phyloP scores from a whole-genome alignment of 2,888 invertebrate genomes.

The Microdon myrmicae region DNA sequence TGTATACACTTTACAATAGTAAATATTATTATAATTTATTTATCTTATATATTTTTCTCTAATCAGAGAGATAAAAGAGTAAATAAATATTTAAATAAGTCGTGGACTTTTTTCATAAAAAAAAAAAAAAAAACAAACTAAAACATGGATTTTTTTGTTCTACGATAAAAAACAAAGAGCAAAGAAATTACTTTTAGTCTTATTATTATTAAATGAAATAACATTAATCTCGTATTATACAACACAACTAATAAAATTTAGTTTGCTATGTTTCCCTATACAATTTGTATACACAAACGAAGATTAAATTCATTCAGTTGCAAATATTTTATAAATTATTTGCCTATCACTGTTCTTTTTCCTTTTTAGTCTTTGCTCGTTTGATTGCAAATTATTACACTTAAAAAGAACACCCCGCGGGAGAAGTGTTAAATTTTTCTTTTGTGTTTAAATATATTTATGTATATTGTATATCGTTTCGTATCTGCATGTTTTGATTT shows the following conservation, averaged over 20 bases:
- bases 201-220: slow-evolving; percentile 15
- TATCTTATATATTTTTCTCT: slow-evolving; percentile 38
- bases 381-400: slow-evolving; percentile 48
- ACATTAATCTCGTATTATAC: slow-evolving; percentile 20
- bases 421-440: slow-evolving; percentile 48
- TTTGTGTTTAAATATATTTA: slow-evolving; percentile 43
- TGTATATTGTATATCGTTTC: slow-evolving; percentile 44
- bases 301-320: too few relatives aligned
- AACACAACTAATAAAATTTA: slow-evolving; percentile 48
- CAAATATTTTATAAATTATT: too few relatives aligned
- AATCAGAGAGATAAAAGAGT: slow-evolving; percentile 41
- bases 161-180: too few relatives aligned
- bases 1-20: slow-evolving; percentile 48
- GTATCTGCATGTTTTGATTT: slow-evolving; percentile 8
- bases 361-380: slow-evolving; percentile 10
- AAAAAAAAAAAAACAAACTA: slow-evolving; percentile 39
- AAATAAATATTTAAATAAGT: slow-evolving; percentile 50
- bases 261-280: slow-evolving; percentile 30
- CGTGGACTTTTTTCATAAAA: slow-evolving; percentile 36
- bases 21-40: slow-evolving; percentile 48
- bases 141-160: slow-evolving; percentile 36
- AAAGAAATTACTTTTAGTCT: too few relatives aligned
- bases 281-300: slow-evolving; percentile 11
- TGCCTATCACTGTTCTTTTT: slow-evolving; percentile 5
- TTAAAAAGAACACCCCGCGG: slow-evolving; percentile 37